Evolutionary conservation across 2,113 vertebrate species (phyloP), one percentile per base, ranked within the genome.

Genomic region (Chrysemys picta): DNA sequence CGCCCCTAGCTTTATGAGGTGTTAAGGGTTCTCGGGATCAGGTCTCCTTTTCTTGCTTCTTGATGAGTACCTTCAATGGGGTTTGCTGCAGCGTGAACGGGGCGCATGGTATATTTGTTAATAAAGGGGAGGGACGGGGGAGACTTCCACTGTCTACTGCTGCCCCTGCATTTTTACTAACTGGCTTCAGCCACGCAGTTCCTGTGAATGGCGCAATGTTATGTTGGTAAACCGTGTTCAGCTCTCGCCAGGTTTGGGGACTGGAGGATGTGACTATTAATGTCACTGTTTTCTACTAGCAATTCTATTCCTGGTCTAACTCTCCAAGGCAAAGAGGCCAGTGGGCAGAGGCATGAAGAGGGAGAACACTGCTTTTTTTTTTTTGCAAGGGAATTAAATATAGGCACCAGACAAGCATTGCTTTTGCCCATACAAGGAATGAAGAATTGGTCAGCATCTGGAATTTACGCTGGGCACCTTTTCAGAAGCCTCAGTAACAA

Each of bases 351-450:
- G 86, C 62, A 49, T 2, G 13, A 38, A 85, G 89, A 56, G 80
- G 85, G 87, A 65, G 29, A 45, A 59, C 42, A 19, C 29, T 5
- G 3, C 87, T 88, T 82, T 86, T 13, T 9, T 3, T 42, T 85
- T 76, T 88, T 57, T 38, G 29, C 38, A 38, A 83, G 89, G 84
- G 91, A 92, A 97, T 98, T 97, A 98, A 97, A 97, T 97, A 97
- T 97, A 97, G 97, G 95, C 97, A 87, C 95, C 35, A 54, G 95
- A 38, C 89, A 47, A 88, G 92, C 92, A 53, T 87, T 0, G 88
- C 2, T 90, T 54, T 88, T 98, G 97, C 95, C 97, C 97, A 96
- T 97, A 98, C 95, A 98, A 97, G 97, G 97, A 84, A 92, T 95
- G 92, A 69, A 80, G 91, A 97, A 93, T 1, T 1, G 97, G 92